Conservation (phyloP, 2,113 vertebrate species). For the Perca schrenkii region DNA sequence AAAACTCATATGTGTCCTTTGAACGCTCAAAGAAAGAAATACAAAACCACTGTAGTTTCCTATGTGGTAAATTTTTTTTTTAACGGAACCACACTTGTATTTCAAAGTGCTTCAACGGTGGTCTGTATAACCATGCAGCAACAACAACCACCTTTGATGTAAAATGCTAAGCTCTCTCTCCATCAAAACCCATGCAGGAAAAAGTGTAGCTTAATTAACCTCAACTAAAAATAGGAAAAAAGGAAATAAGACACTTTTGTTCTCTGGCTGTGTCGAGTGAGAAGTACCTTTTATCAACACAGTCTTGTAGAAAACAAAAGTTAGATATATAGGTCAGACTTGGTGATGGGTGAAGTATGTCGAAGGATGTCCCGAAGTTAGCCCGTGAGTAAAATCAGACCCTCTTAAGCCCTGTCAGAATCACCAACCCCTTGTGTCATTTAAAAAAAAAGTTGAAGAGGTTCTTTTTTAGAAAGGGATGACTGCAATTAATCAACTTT, state of each 20-base stretch:
- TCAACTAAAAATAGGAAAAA: constrained; percentile 41
- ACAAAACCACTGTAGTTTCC: not conserved
- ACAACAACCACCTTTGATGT: constrained; percentile 44
- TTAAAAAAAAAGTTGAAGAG: constrained; percentile 3
- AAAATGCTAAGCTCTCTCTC: not conserved
- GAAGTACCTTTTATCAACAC: constrained; percentile 12
- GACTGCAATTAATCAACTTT: constrained; percentile 35
- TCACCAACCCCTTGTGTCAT: constrained; percentile 28
- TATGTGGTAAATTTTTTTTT: not conserved
- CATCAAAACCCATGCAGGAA: constrained; percentile 2
- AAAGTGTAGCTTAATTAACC: constrained; percentile 51
- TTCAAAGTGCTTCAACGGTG: not conserved
- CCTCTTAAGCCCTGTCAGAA: constrained; percentile 39
- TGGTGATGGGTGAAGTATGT: constrained; percentile 38
- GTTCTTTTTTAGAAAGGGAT: not conserved
- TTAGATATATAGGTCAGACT: constrained; percentile 37
- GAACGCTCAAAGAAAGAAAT: constrained; percentile 1
- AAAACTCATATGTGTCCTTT: constrained; percentile 12
- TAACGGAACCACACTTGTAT: not conserved
- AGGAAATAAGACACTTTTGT: not conserved
- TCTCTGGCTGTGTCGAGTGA: constrained; percentile 3
- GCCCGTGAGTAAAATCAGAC: constrained; percentile 18
- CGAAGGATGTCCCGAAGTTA: constrained; percentile 13
- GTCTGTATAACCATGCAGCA: constrained; percentile 19
- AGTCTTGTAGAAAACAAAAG: not conserved